These are phyloP conservation scores for Periophthalmus magnuspinnatus DNA, from an alignment of 2,797 vertebrate genomes.

Conservation along the genomic window DNA sequence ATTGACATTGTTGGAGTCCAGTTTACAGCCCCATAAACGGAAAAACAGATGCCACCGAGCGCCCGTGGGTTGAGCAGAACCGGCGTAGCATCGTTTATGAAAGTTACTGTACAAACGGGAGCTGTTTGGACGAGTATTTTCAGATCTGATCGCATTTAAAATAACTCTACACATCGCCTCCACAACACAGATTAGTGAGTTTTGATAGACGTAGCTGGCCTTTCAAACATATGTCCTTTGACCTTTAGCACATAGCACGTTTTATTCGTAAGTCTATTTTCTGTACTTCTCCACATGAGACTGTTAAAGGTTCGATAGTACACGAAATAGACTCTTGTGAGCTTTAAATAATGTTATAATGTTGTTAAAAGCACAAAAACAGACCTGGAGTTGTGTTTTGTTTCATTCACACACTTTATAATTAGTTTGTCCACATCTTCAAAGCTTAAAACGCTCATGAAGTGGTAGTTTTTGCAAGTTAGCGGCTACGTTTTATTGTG, in stretches of 20 bases:
- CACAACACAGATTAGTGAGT: background rate
- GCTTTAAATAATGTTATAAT: too few relatives aligned
- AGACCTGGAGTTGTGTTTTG: too few relatives aligned
- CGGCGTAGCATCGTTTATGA: background rate
- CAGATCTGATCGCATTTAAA: conserved; percentile 2
- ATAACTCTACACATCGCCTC: background rate
- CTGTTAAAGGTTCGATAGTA: background rate
- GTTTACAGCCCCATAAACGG: conserved; percentile 1
- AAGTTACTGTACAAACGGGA: background rate
- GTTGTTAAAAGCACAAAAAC: too few relatives aligned
- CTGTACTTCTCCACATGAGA: background rate
- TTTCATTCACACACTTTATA: too few relatives aligned
- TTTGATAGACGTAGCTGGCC: conserved; percentile 4
- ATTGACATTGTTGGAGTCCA: conserved; percentile 10
- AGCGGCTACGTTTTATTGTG: too few relatives aligned
- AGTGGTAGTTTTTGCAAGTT: too few relatives aligned
- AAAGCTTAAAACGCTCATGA: too few relatives aligned
- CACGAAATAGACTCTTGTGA: too few relatives aligned
- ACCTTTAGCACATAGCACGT: conserved; percentile 1
- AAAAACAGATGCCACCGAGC: conserved; percentile 7
- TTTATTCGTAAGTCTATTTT: background rate
- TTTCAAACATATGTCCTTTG: conserved; percentile 4
- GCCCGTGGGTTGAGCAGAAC: background rate
- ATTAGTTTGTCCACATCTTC: too few relatives aligned
- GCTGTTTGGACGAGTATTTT: background rate